Conservation (phyloP, 2,113 vertebrate species). For the Ahaetulla prasina region DNA sequence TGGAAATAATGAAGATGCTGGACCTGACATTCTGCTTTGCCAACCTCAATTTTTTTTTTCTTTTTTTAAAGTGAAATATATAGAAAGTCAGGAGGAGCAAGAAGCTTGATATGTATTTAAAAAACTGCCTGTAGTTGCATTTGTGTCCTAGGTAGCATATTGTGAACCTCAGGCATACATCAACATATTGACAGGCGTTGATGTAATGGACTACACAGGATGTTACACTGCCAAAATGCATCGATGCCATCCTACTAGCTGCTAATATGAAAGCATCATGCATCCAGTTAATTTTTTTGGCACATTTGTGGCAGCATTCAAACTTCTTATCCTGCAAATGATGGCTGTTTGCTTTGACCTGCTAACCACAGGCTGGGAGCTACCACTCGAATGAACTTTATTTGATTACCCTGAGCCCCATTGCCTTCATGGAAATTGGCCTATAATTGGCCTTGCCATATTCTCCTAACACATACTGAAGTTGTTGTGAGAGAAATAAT, state of each 20-base stretch:
- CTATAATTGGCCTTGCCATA: not conserved
- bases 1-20: not conserved
- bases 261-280: not conserved
- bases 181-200: not conserved
- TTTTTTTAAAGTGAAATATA: not conserved
- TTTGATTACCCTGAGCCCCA: not conserved
- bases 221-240: not conserved
- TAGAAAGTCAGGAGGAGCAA: not conserved
- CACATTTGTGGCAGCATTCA: not conserved
- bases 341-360: not conserved
- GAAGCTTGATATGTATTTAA: not conserved
- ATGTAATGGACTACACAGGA: not conserved
- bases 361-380: not conserved
- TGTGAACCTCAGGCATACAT: not conserved
- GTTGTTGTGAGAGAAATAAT: not conserved
- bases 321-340: not conserved
- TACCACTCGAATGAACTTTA: not conserved
- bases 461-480: not conserved
- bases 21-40: not conserved
- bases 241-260: not conserved
- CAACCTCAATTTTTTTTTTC: not conserved
- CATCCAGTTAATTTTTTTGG: not conserved
- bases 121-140: not conserved
- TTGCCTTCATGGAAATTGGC: not conserved
- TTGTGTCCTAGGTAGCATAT: not conserved